Conservation (phyloP, 2,113 vertebrate genomes). For the Bubo bubo region DNA sequence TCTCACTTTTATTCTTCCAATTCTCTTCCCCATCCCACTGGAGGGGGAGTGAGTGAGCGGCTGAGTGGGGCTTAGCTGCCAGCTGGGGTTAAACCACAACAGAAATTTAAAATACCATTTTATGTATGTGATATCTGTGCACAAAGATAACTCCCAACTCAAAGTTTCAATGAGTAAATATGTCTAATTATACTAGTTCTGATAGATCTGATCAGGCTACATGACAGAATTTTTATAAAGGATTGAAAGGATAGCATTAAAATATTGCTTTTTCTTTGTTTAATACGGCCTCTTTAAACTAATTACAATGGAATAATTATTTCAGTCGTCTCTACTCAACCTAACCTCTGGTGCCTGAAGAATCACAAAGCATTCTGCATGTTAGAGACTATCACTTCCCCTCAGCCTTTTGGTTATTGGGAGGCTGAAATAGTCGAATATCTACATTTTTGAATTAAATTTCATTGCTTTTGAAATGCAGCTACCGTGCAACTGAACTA, state of each 20-base stretch:
- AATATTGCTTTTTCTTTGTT: not conserved
- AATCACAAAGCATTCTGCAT: not conserved
- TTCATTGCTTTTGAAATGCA: not conserved
- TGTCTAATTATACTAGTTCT: not conserved
- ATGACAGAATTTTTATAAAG: not conserved
- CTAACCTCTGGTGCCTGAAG: not conserved
- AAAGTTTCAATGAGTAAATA: not conserved
- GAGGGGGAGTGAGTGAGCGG: too few relatives aligned
- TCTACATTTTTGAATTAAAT: not conserved
- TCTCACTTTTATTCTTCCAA: too few relatives aligned
- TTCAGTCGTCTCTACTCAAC: not conserved
- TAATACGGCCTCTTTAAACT: not conserved
- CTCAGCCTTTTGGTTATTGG: not conserved
- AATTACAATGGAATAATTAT: not conserved
- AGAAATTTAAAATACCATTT: not conserved
- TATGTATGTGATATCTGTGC: not conserved
- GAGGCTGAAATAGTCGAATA: not conserved
- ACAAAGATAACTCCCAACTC: not conserved
- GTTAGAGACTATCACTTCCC: not conserved
- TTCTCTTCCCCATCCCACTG: too few relatives aligned
- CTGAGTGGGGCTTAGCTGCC: too few relatives aligned
- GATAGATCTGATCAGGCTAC: not conserved
- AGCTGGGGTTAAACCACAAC: too few relatives aligned
- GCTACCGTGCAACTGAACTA: not conserved
- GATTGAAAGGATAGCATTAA: not conserved